Conservation (phyloP, 2,113 vertebrate species). For the Elaphurus davidianus region DNA sequence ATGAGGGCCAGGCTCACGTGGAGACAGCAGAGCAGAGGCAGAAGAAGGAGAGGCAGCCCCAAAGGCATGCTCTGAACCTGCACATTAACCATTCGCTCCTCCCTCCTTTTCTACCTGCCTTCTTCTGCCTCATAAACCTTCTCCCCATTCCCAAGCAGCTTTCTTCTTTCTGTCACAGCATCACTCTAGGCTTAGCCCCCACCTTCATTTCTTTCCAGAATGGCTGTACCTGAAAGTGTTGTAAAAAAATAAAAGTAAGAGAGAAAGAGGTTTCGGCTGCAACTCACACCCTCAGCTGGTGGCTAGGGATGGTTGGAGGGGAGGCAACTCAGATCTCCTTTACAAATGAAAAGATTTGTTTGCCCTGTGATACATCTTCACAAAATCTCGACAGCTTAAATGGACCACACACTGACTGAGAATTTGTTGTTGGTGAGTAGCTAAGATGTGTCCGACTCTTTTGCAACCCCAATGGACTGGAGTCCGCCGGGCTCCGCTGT, state of each 20-base stretch:
- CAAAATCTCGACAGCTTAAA: neutral
- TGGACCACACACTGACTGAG: neutral
- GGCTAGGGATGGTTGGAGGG: neutral
- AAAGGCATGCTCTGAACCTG: neutral
- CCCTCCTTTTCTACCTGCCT: neutral
- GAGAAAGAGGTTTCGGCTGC: neutral
- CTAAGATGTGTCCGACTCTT: neutral
- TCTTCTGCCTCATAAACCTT: neutral
- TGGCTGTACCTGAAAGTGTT: neutral
- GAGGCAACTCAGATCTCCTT: neutral
- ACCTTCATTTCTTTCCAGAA: neutral
- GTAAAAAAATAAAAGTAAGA: neutral
- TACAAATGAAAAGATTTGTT: neutral
- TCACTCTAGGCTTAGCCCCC: neutral
- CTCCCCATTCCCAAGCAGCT: neutral
- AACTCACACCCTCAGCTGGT: neutral
- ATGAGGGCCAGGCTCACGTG: neutral
- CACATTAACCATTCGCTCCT: neutral
- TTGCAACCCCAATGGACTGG: neutral
- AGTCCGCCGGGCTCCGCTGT: neutral
- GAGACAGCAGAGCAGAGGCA: neutral
- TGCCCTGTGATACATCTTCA: neutral
- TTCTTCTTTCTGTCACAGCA: neutral
- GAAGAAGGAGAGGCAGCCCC: neutral
- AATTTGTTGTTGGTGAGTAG: neutral